Evolutionary conservation across 2,113 vertebrate species (phyloP).

Genomic region (Scolopax mira): DNA sequence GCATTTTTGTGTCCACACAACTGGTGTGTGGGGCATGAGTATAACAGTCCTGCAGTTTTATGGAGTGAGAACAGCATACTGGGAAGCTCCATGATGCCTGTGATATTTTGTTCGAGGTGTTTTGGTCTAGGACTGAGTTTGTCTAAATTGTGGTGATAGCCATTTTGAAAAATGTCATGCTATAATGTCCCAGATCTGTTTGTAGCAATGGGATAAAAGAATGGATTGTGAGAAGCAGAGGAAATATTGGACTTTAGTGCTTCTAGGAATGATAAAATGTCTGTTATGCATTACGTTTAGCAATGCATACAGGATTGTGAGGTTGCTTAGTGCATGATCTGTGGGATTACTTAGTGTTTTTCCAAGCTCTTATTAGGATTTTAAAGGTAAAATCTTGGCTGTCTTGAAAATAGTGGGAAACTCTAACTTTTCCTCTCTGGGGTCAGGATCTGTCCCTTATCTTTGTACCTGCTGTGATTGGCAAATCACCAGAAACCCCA

Average conservation of each 20-base stretch:
- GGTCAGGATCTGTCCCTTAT: background rate
- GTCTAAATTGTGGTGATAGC: background rate
- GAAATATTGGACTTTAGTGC: background rate
- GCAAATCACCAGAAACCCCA: background rate
- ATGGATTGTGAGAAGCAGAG: background rate
- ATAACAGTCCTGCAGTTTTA: background rate
- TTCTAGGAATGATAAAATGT: background rate
- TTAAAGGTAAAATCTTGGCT: background rate
- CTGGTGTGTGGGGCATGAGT: background rate
- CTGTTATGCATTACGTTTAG: background rate
- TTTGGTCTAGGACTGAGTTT: background rate
- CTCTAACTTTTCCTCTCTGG: background rate
- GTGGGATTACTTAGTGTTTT: background rate
- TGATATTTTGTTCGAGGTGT: background rate
- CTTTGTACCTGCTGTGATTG: background rate
- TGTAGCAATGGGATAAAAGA: background rate
- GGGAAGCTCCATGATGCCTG: background rate
- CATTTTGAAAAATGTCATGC: background rate
- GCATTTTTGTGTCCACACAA: background rate
- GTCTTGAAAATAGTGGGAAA: background rate
- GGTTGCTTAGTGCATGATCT: too few relatives aligned
- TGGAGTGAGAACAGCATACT: background rate
- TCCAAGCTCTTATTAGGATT: background rate
- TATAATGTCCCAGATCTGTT: background rate
- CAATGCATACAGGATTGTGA: background rate